Conservation (phyloP, 2,113 vertebrate species). For the Amazona guildingii region DNA sequence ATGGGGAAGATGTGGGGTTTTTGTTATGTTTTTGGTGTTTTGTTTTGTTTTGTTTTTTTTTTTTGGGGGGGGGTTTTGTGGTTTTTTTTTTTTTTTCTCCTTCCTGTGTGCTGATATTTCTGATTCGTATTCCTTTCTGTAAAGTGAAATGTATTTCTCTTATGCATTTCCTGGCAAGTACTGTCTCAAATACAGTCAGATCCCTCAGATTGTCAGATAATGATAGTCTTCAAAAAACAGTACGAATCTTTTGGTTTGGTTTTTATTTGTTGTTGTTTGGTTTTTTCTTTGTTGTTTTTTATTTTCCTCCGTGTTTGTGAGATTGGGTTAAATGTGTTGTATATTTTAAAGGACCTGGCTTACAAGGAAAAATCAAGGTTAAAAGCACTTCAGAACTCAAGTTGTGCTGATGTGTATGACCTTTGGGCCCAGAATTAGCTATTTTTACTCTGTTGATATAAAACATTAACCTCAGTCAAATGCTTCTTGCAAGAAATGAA, state of each 20-base stretch:
- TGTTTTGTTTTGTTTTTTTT: neutral
- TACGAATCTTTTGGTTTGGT: neutral
- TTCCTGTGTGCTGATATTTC: constrained; percentile 73
- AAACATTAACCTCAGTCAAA: constrained; percentile 67
- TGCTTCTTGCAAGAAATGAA: constrained; percentile 64
- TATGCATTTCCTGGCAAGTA: constrained; percentile 23
- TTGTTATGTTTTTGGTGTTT: neutral
- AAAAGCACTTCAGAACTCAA: constrained; percentile 70
- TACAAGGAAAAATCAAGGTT: constrained; percentile 66
- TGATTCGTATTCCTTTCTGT: constrained; percentile 73
- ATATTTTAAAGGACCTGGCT: constrained; percentile 59
- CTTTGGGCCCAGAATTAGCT: constrained; percentile 69
- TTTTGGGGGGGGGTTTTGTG: too few relatives aligned
- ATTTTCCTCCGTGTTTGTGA: neutral
- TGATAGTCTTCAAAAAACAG: neutral
- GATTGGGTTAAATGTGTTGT: constrained; percentile 45
- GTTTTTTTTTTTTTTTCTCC: constrained; percentile 41
- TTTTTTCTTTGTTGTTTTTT: neutral
- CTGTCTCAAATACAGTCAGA: neutral
- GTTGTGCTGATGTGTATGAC: constrained; percentile 67
- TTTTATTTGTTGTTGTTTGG: neutral
- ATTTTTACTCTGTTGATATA: constrained; percentile 68
- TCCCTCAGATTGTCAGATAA: neutral
- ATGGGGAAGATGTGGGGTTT: constrained; percentile 60
- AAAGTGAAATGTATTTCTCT: constrained; percentile 64